Evolutionary conservation across 2,113 vertebrate species (phyloP).

Genomic region (Puffinus mauretanicus): DNA sequence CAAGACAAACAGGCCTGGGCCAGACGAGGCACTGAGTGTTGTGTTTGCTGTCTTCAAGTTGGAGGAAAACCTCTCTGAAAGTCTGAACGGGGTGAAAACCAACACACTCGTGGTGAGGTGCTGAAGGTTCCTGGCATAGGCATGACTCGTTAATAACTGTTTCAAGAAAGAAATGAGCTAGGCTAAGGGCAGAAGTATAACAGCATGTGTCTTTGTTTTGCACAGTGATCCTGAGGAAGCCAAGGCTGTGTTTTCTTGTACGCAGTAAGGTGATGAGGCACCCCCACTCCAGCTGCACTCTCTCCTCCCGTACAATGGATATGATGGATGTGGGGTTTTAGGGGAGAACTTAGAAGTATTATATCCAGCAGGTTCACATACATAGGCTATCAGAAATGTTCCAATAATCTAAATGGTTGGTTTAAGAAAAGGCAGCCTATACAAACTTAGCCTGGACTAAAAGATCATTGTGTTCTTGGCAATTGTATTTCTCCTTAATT

Average conservation of each 20-base stretch:
- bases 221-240: neutral
- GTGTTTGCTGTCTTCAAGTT: neutral
- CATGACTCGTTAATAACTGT: neutral
- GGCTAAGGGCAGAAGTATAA: neutral
- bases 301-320: neutral
- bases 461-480: neutral
- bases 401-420: neutral
- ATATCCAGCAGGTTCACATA: neutral
- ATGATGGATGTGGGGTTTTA: neutral
- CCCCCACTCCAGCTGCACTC: neutral
- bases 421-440: neutral
- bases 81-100: neutral
- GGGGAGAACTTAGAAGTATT: neutral
- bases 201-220: neutral
- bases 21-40: rapidly evolving
- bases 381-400: neutral
- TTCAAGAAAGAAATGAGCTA: neutral
- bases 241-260: neutral
- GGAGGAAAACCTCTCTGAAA: neutral
- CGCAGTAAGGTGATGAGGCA: neutral
- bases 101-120: neutral
- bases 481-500: neutral
- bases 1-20: neutral
- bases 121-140: neutral
- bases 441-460: neutral